Evolutionary conservation across 2,797 vertebrate species (phyloP), one percentile per base, ranked within the genome.

Genomic region (Enteromius anoplus): DNA sequence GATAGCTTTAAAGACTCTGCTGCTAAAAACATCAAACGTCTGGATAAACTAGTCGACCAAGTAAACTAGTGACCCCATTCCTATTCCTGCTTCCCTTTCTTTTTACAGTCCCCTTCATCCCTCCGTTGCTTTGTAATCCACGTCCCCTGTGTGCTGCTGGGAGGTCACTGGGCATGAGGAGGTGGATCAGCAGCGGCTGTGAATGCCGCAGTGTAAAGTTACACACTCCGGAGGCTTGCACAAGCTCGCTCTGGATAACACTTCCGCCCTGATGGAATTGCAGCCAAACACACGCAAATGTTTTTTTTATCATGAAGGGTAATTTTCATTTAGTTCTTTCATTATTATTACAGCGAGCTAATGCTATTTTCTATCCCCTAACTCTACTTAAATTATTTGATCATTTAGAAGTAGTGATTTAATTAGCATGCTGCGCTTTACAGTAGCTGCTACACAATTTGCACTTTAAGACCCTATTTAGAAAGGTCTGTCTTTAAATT

Each of bases 151-250:
- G 66, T 70, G 11, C 75, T 81, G 75, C 42, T 51, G 80, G 78
- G 84, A 86, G 84, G 84, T 87, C 86, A 88, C 60, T 65, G 72
- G 81, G 40, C 53, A 75, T 58, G 77, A 85, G 81, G 47, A 78
- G 76, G 73, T 70, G 34, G 76, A 80, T 83, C 84, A 80, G 84
- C 76, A 72, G 76, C 83, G 34, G 37, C 62, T 34, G 49, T 6
- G 40, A 62, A 85, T 84, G 77, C 87, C 15, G 84, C 85, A 87
- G 87, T 85, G 60, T 88, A 85, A 84, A 71, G 82, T 88, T 89
- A 86, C 82, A 62, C 26, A 53, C 84, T 84, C 77, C 71, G 45
- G 65, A 84, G 83, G 75, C 73, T 81, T 42, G 32, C 69, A 83
- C 49, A 72, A 86, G 49, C 75, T 77, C 58, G 55, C 34, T 64